Conservation (phyloP, 2,113 vertebrate species). For the Numenius arquata region DNA sequence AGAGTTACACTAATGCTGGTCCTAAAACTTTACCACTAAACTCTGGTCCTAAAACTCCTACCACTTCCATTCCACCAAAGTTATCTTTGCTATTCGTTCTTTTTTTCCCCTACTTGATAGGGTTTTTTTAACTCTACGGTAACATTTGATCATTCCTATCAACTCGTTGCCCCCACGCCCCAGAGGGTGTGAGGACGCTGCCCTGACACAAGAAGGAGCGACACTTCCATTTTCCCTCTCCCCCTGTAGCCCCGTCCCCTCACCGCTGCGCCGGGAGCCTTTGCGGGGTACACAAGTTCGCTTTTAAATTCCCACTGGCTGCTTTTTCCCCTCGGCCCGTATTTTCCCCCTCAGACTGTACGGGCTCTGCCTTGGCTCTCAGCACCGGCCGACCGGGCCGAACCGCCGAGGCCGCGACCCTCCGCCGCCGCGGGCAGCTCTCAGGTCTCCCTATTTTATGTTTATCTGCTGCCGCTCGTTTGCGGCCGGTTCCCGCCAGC, state of each 20-base stretch:
- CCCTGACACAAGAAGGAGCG: neutral
- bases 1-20: neutral
- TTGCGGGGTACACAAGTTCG: too few species aligned
- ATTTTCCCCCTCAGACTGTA: neutral
- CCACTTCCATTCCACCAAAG: neutral
- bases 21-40: neutral
- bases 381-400: neutral
- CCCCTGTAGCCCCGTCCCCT: neutral
- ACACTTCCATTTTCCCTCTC: rapidly evolving
- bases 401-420: too few species aligned
- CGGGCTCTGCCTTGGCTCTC: neutral
- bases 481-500: rapidly evolving
- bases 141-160: neutral
- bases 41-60: neutral
- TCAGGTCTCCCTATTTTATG: rapidly evolving
- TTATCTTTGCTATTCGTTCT: neutral
- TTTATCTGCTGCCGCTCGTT: neutral
- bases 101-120: too few species aligned
- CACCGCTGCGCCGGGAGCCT: neutral
- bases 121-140: neutral
- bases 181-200: rapidly evolving
- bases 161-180: neutral
- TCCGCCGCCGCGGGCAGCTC: neutral
- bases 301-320: neutral
- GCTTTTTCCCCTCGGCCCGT: neutral